Base-by-base conservation (phyloP, 1,140 invertebrate species). In the Colletes latitarsis region DNA sequence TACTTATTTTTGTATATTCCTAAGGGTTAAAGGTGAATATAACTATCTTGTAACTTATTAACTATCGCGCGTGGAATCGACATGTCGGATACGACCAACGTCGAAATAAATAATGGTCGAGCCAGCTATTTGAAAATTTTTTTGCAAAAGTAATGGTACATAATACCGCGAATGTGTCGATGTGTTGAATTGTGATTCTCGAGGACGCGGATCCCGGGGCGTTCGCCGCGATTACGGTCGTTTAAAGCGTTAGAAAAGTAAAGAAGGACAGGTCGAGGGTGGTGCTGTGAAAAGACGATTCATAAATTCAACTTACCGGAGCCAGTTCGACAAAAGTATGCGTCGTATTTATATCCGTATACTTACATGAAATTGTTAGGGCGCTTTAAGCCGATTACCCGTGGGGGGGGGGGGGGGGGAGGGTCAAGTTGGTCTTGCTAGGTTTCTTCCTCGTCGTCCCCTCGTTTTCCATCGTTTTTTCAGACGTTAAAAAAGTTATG, bases 251-350 rank as follows among this genome's bases (percentile, higher is more conserved):
- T 30, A 21, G 30, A 69, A 79, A 76, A 82, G 73, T 19, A 19
- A 69, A 62, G 55, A 69, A 39, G 58, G 39, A 73, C 60, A 81
- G 80, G 64, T 58, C 52, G 15, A 66, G 39, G 70, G 17, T 30
- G 21, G 19, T 12, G 55, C 55, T 15, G 53, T n/a, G 72, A 77
- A 88, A 88, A 84, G 83, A 81, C 83, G 30, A 83, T 84, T 88
- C 90, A 89, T 92, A 92, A 92, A 92, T 92, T 91, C 88, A 87
- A 91, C 91, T 92, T 92, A 92, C 83, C 82, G 60, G 80, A 2
- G 75, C 84, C 80, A 73, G 80, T 77, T 57, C 74, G 21, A 55
- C 58, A 39, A 64, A 74, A 57, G 63, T 82, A 69, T 60, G 63
- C 77, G 12, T 30, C 76, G 74, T 89, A 90, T 92, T 92, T 92